phyloP scores from a whole-genome alignment of 2,888 invertebrate species.

The Lumbricus terrestris region DNA sequence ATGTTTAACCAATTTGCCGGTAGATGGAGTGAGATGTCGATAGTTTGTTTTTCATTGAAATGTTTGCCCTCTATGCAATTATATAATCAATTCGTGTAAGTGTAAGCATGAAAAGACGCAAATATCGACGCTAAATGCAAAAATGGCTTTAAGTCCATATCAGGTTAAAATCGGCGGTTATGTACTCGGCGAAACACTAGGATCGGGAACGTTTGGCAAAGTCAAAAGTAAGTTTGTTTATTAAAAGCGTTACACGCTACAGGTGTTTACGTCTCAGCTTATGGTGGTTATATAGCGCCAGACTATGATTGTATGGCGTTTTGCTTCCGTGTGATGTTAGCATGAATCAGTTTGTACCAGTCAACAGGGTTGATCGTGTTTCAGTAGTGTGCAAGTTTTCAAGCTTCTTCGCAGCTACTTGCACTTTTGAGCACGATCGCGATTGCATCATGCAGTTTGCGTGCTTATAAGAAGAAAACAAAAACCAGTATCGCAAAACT shows the following conservation, averaged over 20 bases:
- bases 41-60: neutral
- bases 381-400: neutral
- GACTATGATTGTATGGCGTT: neutral
- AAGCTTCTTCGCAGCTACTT: neutral
- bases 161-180: conserved; percentile 93
- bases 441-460: neutral
- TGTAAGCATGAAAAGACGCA: neutral
- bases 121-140: neutral
- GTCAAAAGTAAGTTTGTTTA: conserved; percentile 70
- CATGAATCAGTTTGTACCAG: neutral
- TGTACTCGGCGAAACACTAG: conserved; percentile 85
- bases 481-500: no score
- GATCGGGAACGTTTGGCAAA: conserved; percentile 98
- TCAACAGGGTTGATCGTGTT: neutral
- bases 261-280: neutral
- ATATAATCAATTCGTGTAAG: neutral
- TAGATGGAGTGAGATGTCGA: neutral
- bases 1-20: neutral
- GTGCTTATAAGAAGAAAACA: neutral
- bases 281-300: neutral
- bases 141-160: conserved; percentile 21
- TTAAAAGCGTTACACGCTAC: neutral
- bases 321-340: neutral
- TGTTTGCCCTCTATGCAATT: neutral
- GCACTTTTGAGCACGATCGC: neutral